Evolutionary conservation across 2,113 vertebrate genomes (phyloP).

Genomic region (Eleginops maclovinus): DNA sequence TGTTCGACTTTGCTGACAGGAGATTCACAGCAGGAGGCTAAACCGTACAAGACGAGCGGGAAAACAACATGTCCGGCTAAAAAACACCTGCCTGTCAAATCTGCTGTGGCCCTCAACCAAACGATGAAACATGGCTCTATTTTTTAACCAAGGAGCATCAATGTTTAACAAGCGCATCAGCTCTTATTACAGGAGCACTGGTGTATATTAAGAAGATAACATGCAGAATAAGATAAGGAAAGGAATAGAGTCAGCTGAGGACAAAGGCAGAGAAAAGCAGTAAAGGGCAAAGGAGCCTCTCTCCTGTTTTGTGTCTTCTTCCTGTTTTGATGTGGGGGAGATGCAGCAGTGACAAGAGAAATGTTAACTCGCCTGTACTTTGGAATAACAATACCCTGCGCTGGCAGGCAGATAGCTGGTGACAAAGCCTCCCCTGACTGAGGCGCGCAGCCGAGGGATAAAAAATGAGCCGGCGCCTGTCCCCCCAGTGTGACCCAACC

Average conservation of each 20-base stretch:
- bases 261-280: constrained; percentile 21
- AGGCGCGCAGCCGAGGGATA: constrained; percentile 49
- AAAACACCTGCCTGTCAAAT: constrained; percentile 25
- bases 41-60: constrained; percentile 14
- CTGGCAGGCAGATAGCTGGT: constrained; percentile 79
- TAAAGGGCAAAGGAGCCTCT: constrained; percentile 20
- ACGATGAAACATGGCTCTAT: not conserved
- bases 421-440: constrained; percentile 73
- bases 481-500: constrained; percentile 45
- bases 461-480: constrained; percentile 59
- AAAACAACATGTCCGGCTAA: constrained; percentile 13
- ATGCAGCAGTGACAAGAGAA: constrained; percentile 74
- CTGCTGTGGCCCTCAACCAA: not conserved
- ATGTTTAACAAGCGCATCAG: constrained; percentile 39
- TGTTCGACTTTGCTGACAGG: constrained; percentile 8
- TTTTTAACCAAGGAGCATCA: constrained; percentile 7
- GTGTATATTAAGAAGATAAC: constrained; percentile 67
- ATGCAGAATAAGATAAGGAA: constrained; percentile 41
- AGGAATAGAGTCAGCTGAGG: not conserved
- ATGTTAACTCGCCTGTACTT: constrained; percentile 74
- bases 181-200: constrained; percentile 47
- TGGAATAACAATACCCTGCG: constrained; percentile 74
- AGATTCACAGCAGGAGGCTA: constrained; percentile 28
- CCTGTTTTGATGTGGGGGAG: constrained; percentile 32
- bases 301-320: not conserved